Evolutionary conservation across 2,797 vertebrate genomes (phyloP).

Genomic region (Protonibea diacanthus): DNA sequence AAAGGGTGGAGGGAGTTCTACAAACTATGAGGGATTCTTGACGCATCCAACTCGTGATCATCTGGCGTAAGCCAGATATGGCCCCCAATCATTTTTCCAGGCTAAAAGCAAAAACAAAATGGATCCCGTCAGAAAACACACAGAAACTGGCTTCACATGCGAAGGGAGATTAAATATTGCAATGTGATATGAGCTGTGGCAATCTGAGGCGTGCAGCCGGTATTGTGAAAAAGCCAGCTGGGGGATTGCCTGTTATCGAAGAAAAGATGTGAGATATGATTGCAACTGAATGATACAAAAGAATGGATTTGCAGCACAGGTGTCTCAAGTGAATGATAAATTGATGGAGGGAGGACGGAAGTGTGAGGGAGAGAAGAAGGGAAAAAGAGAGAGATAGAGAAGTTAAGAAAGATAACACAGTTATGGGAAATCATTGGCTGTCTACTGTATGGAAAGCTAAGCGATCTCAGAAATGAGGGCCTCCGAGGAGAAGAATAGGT

Average conservation of each 20-base stretch:
- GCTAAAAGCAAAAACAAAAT: constrained; percentile 54
- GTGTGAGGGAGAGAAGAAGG: constrained; percentile 21
- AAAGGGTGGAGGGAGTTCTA: not conserved
- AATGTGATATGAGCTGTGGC: constrained; percentile 54
- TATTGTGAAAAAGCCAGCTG: constrained; percentile 45
- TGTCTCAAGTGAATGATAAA: constrained; percentile 65
- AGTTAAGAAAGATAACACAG: constrained; percentile 25
- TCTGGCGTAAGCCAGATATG: constrained; percentile 42
- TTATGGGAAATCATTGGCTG: constrained; percentile 37
- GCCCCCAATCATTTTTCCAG: constrained; percentile 47
- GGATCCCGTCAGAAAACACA: constrained; percentile 38
- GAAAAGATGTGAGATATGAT: constrained; percentile 68
- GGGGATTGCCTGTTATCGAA: constrained; percentile 60
- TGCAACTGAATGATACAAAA: constrained; percentile 60
- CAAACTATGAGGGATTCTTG: constrained; percentile 45
- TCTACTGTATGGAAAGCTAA: constrained; percentile 31
- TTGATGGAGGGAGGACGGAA: constrained; percentile 43
- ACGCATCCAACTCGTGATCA: constrained; percentile 54
- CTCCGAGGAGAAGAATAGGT: constrained; percentile 25
- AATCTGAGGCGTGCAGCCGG: constrained; percentile 51
- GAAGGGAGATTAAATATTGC: constrained; percentile 66
- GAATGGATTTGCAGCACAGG: constrained; percentile 56
- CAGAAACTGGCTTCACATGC: constrained; percentile 40
- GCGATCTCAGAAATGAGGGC: constrained; percentile 42
- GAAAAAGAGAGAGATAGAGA: constrained; percentile 6